Percentiles rank a stretch among this genome's conserved stretches.
Evolutionary conservation across 2,888 invertebrate genomes (phyloP).

Genomic region (Dusona sp.): DNA sequence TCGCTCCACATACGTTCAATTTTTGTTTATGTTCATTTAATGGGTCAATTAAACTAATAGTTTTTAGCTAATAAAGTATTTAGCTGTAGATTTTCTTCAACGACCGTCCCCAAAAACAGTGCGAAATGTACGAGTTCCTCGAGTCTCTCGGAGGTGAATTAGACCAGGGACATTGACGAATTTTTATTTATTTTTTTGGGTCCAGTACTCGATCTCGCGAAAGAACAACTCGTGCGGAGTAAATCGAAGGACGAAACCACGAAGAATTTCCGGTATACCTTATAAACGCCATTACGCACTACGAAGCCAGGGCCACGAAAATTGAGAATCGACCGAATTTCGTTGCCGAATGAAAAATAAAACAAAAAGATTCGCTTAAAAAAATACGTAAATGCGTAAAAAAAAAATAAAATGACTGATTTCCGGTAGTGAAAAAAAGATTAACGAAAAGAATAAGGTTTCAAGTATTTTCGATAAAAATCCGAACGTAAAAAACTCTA

Average conservation of each 20-base stretch:
- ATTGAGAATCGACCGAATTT: constrained; percentile 22
- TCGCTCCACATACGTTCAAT: background rate
- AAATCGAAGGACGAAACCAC: constrained; percentile 56
- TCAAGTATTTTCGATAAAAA: background rate
- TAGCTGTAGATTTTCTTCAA: background rate
- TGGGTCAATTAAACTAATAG: constrained; percentile 4
- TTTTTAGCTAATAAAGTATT: background rate
- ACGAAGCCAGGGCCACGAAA: constrained; percentile 30
- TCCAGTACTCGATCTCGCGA: constrained; percentile 56
- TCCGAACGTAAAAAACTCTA: background rate
- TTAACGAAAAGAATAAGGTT: background rate
- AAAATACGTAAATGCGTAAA: background rate
- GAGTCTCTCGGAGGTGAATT: constrained; percentile 18
- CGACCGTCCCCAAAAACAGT: background rate
- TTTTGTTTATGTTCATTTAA: constrained; percentile 21
- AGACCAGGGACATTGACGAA: constrained; percentile 19
- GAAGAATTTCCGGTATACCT: constrained; percentile 50
- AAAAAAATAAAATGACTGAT: background rate
- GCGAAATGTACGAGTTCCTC: background rate
- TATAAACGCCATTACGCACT: background rate
- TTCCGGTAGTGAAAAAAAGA: background rate
- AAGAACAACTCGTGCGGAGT: constrained; percentile 46
- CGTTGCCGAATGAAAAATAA: background rate
- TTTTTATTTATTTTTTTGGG: constrained; percentile 42
- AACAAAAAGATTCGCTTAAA: background rate